A percentile compares a stretch with the other conserved stretches of the same genome.
Conservation (phyloP, 1,140 invertebrate species). For the Drosophila kepulauana region DNA sequence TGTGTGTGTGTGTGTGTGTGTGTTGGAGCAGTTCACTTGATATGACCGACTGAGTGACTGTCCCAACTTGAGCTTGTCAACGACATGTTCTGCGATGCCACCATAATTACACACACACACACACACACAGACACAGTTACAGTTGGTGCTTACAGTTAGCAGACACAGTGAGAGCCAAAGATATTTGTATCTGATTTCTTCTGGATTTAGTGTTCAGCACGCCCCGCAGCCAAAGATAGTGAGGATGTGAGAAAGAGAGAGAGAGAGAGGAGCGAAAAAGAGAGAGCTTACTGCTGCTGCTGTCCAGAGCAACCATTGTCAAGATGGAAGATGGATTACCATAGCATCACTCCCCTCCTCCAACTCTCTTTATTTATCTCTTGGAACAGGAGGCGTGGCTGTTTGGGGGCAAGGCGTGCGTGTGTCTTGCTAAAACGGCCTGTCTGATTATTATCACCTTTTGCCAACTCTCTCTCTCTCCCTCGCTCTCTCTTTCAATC, state of each 20-base stretch:
- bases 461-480: slow-evolving; percentile 31
- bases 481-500: too few relatives aligned
- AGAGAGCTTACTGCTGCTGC: slow-evolving; percentile 23
- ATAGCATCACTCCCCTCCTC: slow-evolving; percentile 12
- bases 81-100: slow-evolving; percentile 68
- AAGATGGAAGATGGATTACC: slow-evolving; percentile 73
- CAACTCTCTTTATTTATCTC: not conserved
- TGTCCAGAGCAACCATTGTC: slow-evolving; percentile 74
- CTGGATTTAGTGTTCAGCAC: slow-evolving; percentile 57
- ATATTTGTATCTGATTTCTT: slow-evolving; percentile 79
- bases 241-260: not conserved
- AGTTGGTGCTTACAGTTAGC: slow-evolving; percentile 6
- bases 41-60: slow-evolving; percentile 53
- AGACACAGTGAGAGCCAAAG: slow-evolving; percentile 45
- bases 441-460: slow-evolving; percentile 81
- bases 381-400: not conserved
- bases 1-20: slow-evolving; percentile 5
- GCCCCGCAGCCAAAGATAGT: slow-evolving; percentile 7
- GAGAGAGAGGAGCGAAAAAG: not conserved
- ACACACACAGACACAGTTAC: slow-evolving; percentile 11
- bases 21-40: slow-evolving; percentile 64
- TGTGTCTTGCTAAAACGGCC: slow-evolving; percentile 78
- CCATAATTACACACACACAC: slow-evolving; percentile 67
- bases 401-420: slow-evolving; percentile 39
- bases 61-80: slow-evolving; percentile 76